A percentile compares a stretch with the other conserved stretches of the same genome.
Conservation (phyloP, 2,888 invertebrate genomes). For the Pristionchus entomophagus region DNA sequence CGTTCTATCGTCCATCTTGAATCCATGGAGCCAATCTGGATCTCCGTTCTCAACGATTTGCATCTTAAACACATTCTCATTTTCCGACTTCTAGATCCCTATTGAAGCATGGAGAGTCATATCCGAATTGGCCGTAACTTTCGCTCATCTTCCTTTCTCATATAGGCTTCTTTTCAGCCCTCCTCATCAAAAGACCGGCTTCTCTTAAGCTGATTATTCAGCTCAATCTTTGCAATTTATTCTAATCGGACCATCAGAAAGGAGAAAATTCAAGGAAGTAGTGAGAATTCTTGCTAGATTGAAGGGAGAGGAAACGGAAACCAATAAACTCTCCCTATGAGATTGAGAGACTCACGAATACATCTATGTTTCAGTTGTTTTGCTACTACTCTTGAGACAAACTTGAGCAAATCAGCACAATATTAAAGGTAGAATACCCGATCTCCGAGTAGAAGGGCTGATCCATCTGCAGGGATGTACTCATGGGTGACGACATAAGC, state of each 20-base stretch:
- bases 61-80: slow-evolving; percentile 50
- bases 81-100: no score
- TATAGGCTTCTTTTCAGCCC: background rate
- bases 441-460: slow-evolving; percentile 67
- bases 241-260: slow-evolving; percentile 11
- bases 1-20: slow-evolving; percentile 63
- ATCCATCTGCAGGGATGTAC: slow-evolving; percentile 63
- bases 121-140: background rate
- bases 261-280: background rate
- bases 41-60: slow-evolving; percentile 74
- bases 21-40: slow-evolving; percentile 75
- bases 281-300: background rate
- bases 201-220: background rate
- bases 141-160: background rate
- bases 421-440: slow-evolving; percentile 48
- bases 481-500: slow-evolving; percentile 73
- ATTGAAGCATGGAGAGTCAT: no score
- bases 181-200: background rate
- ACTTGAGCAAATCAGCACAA: background rate
- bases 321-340: background rate
- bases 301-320: slow-evolving; percentile 22
- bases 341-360: background rate
- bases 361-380: background rate
- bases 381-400: background rate
- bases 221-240: slow-evolving; percentile 1